Conservation (phyloP, 2,797 vertebrate species). For the Paedocypris micromegethes region DNA sequence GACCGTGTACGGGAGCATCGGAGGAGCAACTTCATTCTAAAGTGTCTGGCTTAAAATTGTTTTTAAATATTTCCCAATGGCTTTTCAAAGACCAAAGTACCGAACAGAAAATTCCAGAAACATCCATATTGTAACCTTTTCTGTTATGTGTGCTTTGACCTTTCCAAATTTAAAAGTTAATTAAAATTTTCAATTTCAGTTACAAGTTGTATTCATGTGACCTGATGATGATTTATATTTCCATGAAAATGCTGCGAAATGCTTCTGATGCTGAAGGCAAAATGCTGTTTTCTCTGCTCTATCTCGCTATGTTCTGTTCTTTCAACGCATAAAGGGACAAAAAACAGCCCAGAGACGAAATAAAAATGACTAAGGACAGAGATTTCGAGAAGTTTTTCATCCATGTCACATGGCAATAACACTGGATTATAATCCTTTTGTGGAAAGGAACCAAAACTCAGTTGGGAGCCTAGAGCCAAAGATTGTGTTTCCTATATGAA, state of each 20-base stretch:
- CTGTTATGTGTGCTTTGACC: constrained; percentile 1
- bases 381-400: background rate
- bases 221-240: too few relatives aligned
- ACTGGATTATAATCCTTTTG: constrained; percentile 17
- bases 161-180: constrained; percentile 5
- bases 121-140: background rate
- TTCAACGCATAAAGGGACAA: constrained; percentile 11
- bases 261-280: too few relatives aligned
- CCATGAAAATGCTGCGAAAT: too few relatives aligned
- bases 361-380: constrained; percentile 24
- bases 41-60: background rate
- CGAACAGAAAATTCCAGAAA: background rate
- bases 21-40: background rate
- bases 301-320: constrained; percentile 5
- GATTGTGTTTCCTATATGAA: background rate
- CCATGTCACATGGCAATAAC: constrained; percentile 25
- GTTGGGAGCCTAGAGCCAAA: too few relatives aligned
- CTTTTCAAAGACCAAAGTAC: too few relatives aligned
- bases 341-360: constrained; percentile 15
- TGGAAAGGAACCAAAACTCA: constrained; percentile 1
- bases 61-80: too few relatives aligned
- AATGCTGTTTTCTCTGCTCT: too few relatives aligned
- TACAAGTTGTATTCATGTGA: constrained; percentile 1
- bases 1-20: background rate
- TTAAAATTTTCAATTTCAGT: background rate